Evolutionary conservation across 1,140 invertebrate species (phyloP).

Genomic region (Aphis gossypii): DNA sequence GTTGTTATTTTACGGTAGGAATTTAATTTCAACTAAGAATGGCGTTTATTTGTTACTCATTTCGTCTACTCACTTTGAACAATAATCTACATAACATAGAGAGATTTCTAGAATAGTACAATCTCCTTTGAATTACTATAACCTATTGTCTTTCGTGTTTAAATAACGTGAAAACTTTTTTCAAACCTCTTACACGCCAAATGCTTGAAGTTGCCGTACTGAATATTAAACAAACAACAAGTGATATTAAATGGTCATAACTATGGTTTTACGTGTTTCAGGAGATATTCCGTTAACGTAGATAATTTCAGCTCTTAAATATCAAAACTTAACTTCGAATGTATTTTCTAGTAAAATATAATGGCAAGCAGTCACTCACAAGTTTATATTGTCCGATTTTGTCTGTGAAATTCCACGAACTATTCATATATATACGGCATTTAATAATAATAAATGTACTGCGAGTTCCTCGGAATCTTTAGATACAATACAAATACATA

Average conservation of each 20-base stretch:
- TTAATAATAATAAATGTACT: not conserved
- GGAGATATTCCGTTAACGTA: not conserved
- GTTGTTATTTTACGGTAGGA: not conserved
- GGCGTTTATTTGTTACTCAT: not conserved
- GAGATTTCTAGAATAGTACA: not conserved
- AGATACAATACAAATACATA: not conserved
- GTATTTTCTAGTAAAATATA: not conserved
- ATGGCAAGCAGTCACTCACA: not conserved
- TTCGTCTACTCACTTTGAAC: not conserved
- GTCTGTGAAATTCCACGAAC: not conserved
- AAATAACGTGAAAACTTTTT: not conserved
- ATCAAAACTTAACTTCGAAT: not conserved
- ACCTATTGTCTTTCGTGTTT: not conserved
- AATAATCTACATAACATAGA: not conserved
- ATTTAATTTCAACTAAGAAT: slow-evolving; percentile 8
- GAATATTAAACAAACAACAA: not conserved
- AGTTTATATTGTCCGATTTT: not conserved
- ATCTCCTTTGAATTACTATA: not conserved
- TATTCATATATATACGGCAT: not conserved
- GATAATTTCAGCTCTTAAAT: not conserved
- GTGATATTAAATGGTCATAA: not conserved
- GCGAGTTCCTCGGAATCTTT: not conserved
- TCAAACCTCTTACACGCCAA: not conserved
- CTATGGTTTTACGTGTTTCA: not conserved
- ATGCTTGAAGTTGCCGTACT: not conserved